Conservation (phyloP, 2,888 invertebrate genomes). For the Leucoma salicis region DNA sequence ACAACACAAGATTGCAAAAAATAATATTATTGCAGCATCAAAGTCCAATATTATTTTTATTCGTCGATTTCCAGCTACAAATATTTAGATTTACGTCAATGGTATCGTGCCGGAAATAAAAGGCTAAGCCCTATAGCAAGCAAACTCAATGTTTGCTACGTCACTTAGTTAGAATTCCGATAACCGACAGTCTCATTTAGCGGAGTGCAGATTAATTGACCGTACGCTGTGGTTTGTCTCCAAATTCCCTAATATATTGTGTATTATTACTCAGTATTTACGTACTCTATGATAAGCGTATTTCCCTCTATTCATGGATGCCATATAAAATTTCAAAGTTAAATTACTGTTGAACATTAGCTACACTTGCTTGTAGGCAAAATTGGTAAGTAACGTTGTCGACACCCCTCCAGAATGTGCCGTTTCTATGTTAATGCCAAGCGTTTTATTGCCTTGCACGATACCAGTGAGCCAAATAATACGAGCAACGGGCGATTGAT, state of each 20-base stretch:
- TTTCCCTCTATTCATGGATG: not conserved
- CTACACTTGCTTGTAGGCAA: conserved; percentile 19
- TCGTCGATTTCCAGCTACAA: too few species aligned
- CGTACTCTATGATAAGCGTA: not conserved
- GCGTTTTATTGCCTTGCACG: conserved; percentile 47
- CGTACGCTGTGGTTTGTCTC: not conserved
- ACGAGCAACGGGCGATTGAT: conserved; percentile 16
- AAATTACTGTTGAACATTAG: conserved; percentile 21
- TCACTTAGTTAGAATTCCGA: not conserved
- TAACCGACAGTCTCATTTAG: not conserved
- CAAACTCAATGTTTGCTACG: not conserved
- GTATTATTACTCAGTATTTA: not conserved
- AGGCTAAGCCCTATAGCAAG: not conserved
- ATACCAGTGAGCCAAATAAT: conserved; percentile 33
- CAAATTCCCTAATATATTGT: not conserved
- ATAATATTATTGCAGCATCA: too few species aligned
- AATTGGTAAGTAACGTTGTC: conserved; percentile 24
- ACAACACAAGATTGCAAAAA: too few species aligned
- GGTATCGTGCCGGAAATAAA: too few species aligned
- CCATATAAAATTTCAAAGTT: not conserved
- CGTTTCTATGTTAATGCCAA: conserved; percentile 52
- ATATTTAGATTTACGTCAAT: too few species aligned
- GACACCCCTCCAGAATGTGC: conserved; percentile 21
- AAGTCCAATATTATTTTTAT: too few species aligned
- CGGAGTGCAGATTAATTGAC: not conserved